Percentiles rank a stretch among this genome's conserved stretches.
Evolutionary conservation across 2,888 invertebrate genomes (phyloP).

Genomic region (Drosophila cracens): DNA sequence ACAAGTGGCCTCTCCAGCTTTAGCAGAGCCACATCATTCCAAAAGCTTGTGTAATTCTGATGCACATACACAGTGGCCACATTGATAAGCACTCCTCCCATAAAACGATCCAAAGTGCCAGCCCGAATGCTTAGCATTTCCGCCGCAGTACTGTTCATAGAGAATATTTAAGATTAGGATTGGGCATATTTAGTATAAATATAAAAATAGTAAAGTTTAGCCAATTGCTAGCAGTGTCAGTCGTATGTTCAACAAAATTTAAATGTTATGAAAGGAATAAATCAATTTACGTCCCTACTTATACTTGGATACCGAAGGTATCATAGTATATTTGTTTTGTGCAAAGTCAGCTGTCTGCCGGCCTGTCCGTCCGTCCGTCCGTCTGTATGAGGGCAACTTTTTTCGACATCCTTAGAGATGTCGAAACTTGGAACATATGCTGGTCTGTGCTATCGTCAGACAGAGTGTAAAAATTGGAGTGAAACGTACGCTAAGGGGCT

Average conservation of each 20-base stretch:
- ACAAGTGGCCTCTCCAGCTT: constrained; percentile 54
- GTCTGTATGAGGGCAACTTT: no score
- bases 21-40: constrained; percentile 74
- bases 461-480: no score
- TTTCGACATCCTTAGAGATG: no score
- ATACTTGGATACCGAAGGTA: no score
- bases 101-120: constrained; percentile 73
- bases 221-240: not conserved
- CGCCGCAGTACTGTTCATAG: constrained; percentile 40
- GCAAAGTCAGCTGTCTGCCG: no score
- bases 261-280: not conserved
- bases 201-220: not conserved
- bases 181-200: not conserved
- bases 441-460: no score
- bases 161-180: not conserved
- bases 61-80: constrained; percentile 68
- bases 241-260: not conserved
- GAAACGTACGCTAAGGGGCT: no score
- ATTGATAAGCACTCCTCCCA: constrained; percentile 69
- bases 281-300: not conserved
- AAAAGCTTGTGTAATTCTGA: constrained; percentile 65
- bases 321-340: no score
- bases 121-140: constrained; percentile 70
- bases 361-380: no score
- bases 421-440: no score